Percentiles rank a stretch among this genome's conserved stretches.
Conservation (phyloP, 2,113 vertebrate species). For the Psilopsiagon aurifrons region DNA sequence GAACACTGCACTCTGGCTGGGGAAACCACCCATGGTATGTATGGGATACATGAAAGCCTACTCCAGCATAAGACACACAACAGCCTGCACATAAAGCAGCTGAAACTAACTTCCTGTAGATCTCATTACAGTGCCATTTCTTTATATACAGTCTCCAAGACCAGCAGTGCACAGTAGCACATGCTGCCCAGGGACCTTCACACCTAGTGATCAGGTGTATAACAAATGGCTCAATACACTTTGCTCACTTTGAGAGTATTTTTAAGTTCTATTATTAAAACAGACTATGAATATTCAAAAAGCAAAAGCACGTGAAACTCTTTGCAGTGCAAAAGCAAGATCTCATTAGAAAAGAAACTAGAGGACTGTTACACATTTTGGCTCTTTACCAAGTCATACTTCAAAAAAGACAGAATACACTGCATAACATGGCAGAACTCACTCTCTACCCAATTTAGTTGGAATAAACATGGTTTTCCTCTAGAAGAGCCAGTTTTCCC, state of each 20-base stretch:
- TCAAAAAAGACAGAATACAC: background rate
- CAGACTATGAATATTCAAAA: background rate
- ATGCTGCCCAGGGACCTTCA: background rate
- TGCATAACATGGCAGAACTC: fast-evolving
- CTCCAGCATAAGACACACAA: background rate
- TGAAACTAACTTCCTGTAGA: background rate
- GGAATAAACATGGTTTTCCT: background rate
- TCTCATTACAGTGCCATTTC: background rate
- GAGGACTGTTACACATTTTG: background rate
- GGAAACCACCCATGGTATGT: background rate
- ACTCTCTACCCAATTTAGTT: background rate
- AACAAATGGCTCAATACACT: background rate
- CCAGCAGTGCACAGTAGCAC: background rate
- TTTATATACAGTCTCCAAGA: background rate
- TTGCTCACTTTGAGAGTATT: background rate
- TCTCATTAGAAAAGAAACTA: background rate
- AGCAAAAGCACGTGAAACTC: background rate
- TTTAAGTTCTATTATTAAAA: background rate
- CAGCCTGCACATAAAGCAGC: background rate
- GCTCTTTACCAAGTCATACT: background rate
- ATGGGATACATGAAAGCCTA: background rate
- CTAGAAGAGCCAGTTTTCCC: background rate
- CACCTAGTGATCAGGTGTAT: background rate
- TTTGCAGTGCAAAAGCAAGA: background rate
- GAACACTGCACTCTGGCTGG: background rate